Evolutionary conservation across 2,888 invertebrate genomes (phyloP).

Genomic region (Pammene fasciana): DNA sequence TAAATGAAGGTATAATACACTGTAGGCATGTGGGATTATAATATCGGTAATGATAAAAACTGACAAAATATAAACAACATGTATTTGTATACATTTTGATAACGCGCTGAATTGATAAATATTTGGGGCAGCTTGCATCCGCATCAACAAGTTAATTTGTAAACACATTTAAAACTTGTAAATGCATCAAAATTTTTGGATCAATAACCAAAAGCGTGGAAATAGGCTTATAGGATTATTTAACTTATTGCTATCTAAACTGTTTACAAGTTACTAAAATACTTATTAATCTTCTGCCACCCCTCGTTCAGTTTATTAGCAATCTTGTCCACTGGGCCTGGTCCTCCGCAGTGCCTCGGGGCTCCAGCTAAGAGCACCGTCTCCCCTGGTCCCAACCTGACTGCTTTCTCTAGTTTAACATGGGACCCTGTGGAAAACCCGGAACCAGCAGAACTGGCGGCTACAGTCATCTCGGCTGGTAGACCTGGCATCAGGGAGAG

Average conservation of each 20-base stretch:
- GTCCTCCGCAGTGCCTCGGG: conserved; percentile 73
- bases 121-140: background rate
- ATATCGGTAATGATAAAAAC: background rate
- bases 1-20: background rate
- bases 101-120: background rate
- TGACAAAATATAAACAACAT: background rate
- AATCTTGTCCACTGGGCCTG: conserved; percentile 78
- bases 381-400: conserved; percentile 68
- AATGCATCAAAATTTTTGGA: no score
- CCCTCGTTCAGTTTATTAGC: conserved; percentile 74
- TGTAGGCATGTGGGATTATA: background rate
- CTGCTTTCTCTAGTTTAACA: conserved; percentile 58
- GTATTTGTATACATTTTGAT: background rate
- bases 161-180: no score
- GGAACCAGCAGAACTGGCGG: conserved; percentile 66
- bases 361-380: conserved; percentile 68
- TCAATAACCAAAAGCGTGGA: no score
- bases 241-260: no score
- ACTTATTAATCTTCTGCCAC: conserved; percentile 79
- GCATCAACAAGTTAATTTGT: background rate
- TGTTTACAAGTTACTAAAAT: conserved; percentile 61
- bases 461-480: conserved; percentile 70
- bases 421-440: conserved; percentile 63
- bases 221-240: no score
- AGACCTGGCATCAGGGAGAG: conserved; percentile 73